These are phyloP conservation scores for Sycophila texana DNA, from an alignment of 2,888 invertebrate genomes.

Conservation along the genomic window DNA sequence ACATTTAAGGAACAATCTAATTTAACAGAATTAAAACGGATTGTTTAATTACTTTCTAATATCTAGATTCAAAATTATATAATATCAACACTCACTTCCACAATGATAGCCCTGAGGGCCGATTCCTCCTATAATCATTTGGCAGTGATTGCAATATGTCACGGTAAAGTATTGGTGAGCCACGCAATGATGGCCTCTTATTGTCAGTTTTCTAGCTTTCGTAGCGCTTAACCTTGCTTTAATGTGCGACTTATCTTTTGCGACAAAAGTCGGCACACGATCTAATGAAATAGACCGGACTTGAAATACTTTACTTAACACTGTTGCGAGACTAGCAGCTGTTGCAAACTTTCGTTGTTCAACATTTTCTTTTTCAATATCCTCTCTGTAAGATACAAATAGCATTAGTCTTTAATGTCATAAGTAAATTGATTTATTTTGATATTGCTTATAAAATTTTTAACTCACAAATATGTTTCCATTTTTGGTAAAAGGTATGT, in stretches of 20 bases:
- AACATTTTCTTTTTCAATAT: constrained; percentile 80
- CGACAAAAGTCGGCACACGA: constrained; percentile 88
- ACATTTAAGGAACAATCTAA: constrained; percentile 91
- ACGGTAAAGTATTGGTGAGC: constrained; percentile 92
- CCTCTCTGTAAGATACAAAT: constrained; percentile 76
- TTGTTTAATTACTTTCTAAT: constrained; percentile 9
- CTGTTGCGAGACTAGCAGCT: constrained; percentile 87
- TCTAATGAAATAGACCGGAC: constrained; percentile 82
- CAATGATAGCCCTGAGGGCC: constrained; percentile 98
- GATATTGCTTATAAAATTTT: background rate
- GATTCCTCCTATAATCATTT: constrained; percentile 93
- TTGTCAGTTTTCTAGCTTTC: constrained; percentile 84
- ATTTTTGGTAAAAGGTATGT: constrained; percentile 84
- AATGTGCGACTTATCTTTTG: constrained; percentile 87
- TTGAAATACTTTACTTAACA: constrained; percentile 86
- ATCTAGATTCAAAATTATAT: background rate
- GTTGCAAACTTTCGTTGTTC: constrained; percentile 82
- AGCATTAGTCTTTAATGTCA: background rate
- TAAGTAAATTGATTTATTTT: background rate
- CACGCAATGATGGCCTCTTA: constrained; percentile 93
- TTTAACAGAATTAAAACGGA: constrained; percentile 57
- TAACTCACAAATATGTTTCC: constrained; percentile 81
- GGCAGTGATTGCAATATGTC: constrained; percentile 95
- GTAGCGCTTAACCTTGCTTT: constrained; percentile 81
- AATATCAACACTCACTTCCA: constrained; percentile 80